Conservation (phyloP, 2,113 vertebrate genomes). For the Ancistrus triradiatus region DNA sequence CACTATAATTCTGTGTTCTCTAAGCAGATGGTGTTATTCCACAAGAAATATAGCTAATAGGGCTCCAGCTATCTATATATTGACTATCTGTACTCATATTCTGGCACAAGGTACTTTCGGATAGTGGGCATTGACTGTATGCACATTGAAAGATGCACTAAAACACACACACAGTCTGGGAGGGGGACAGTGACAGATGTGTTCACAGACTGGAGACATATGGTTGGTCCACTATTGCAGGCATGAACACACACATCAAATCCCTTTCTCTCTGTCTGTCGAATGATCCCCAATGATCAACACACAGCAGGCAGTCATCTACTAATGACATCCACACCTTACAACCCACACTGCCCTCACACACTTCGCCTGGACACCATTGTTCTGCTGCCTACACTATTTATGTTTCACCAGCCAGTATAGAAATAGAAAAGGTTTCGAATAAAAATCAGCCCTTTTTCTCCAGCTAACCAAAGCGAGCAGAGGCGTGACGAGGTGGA, state of each 20-base stretch:
- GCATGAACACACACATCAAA: constrained; percentile 40
- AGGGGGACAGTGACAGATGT: constrained; percentile 41
- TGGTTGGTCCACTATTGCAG: constrained; percentile 38
- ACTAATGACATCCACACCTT: constrained; percentile 27
- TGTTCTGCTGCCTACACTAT: constrained; percentile 9
- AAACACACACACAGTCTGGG: constrained; percentile 34
- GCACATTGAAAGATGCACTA: too few relatives aligned
- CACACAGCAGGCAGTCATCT: constrained; percentile 28
- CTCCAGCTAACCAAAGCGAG: constrained; percentile 12
- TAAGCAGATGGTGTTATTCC: too few relatives aligned
- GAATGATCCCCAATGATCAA: constrained; percentile 17
- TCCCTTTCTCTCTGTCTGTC: constrained; percentile 40
- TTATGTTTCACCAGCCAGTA: constrained; percentile 7
- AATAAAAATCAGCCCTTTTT: constrained; percentile 33
- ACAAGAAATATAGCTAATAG: too few relatives aligned
- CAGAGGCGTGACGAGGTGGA: constrained; percentile 25
- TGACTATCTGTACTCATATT: too few relatives aligned
- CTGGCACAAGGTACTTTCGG: too few relatives aligned
- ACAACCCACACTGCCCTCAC: neutral
- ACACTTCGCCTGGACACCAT: neutral
- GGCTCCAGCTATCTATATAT: too few relatives aligned
- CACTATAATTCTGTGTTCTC: too few relatives aligned
- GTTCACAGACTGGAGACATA: constrained; percentile 50
- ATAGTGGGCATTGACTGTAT: too few relatives aligned
- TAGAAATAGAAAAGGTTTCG: constrained; percentile 28